Base-by-base conservation (phyloP, 2,113 vertebrate genomes). In the Zeus faber region DNA sequence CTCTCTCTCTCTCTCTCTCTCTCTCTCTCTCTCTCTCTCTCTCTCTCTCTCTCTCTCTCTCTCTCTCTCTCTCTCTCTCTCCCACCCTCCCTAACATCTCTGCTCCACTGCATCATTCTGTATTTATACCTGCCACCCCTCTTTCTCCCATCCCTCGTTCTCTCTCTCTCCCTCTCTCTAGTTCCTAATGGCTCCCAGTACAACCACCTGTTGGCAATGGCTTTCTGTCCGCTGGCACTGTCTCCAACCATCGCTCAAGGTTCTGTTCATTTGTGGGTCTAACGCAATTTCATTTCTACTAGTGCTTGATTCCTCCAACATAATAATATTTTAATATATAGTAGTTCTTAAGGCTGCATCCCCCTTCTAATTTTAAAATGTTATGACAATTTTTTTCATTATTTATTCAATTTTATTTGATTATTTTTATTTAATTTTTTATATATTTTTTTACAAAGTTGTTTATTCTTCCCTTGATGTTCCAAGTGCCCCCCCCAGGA, bases 31-130 rank as follows among this genome's bases (percentile, higher is more conserved):
- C 43, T 46, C 43, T 46, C 20, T 21, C 4, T 29, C 26, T 53
- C 25, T 16, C 17, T 26, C 24, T 17, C n/a, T 6, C 16, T n/a
- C 1, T 17, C 16, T 17, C 20, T 27, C 14, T 27, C 27, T 40
- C 44, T 7, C 46, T 37, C 52, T 22, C 20, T 24, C 49, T 43
- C 40, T 43, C 31, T 16, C 40, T 26, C 40, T 8, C 50, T 46
- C 25, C 18, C 37, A 20, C 33, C 21, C 16, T 69, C 56, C 54
- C 47, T 44, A 20, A 5, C 44, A 79, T 77, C 77, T 70, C 61
- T 83, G 79, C 67, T 78, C 60, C 56, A 60, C 70, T 80, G 75
- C 72, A 81, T 85, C 80, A 80, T 60, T 54, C 63, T 80, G 80
- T 86, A 87, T 86, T 87, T 83, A 80, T 87, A 85, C 68, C 59